Conservation (phyloP, 2,113 vertebrate species). For the Gavia stellata region DNA sequence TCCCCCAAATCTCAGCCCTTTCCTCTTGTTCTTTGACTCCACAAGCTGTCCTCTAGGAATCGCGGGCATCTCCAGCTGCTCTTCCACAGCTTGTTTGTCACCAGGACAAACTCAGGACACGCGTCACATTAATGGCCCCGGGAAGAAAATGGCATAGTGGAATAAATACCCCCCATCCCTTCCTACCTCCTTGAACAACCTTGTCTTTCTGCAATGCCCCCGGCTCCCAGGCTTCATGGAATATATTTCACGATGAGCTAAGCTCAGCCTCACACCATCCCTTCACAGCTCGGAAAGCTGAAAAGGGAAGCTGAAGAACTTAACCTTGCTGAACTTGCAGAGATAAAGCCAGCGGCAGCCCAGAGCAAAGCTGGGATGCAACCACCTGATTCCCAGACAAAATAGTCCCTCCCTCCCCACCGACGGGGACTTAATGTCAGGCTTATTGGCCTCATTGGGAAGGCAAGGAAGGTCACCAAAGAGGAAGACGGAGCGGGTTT, state of each 20-base stretch:
- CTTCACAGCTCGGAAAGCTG: not conserved
- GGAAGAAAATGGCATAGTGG: not conserved
- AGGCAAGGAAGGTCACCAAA: not conserved
- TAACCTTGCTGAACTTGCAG: slow-evolving; percentile 17
- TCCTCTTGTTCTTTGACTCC: not conserved
- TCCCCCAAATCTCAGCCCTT: not conserved
- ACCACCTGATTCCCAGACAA: not conserved
- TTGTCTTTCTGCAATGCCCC: slow-evolving; percentile 30
- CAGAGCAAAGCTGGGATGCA: not conserved
- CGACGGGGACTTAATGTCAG: not conserved
- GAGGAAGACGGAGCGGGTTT: not conserved
- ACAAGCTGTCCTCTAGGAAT: not conserved
- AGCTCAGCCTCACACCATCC: slow-evolving; percentile 32
- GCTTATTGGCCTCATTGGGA: not conserved
- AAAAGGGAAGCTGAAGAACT: slow-evolving; percentile 23
- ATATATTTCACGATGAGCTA: slow-evolving; percentile 20
- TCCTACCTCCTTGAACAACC: slow-evolving; percentile 22
- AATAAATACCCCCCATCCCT: not conserved
- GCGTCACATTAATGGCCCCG: not conserved
- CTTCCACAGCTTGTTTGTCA: not conserved
- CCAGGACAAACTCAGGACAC: not conserved
- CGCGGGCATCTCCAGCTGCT: not conserved
- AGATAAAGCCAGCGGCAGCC: not conserved
- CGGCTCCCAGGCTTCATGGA: not conserved
- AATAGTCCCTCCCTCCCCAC: not conserved